Percentiles rank a stretch among this genome's conserved stretches.
These are phyloP conservation scores for Prosopocoilus inquinatus DNA, from an alignment of 2,888 invertebrate species.

Conservation along the genomic window DNA sequence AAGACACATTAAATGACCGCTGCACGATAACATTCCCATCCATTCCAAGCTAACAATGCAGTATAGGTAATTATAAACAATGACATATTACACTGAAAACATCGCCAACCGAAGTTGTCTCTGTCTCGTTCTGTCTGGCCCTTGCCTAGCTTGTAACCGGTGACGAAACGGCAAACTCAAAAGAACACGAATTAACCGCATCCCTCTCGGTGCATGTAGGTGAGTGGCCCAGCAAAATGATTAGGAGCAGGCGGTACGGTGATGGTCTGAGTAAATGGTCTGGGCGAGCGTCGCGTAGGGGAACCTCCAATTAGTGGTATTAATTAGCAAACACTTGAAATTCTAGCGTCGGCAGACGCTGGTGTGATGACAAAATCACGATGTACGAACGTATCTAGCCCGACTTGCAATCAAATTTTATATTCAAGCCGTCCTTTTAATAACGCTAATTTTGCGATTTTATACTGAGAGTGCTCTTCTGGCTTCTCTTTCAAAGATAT, in stretches of 20 bases:
- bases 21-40: too few species aligned
- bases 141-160: background rate
- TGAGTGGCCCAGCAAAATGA: constrained; percentile 9
- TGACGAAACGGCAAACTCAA: constrained; percentile 12
- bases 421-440: constrained; percentile 32
- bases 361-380: constrained; percentile 18
- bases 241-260: background rate
- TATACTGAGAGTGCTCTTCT: constrained; percentile 7
- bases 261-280: constrained; percentile 13
- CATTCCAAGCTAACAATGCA: constrained; percentile 5
- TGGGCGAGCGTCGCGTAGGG: constrained; percentile 36
- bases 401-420: constrained; percentile 32
- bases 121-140: background rate
- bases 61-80: constrained; percentile 13
- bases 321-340: constrained; percentile 51
- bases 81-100: constrained; percentile 13
- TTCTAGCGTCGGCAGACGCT: constrained; percentile 40
- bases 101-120: constrained; percentile 9
- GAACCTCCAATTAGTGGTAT: constrained; percentile 51
- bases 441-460: constrained; percentile 29
- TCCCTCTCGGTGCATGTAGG: constrained; percentile 17
- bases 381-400: constrained; percentile 20
- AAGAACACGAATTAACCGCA: constrained; percentile 17
- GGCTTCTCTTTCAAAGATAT: background rate
- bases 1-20: too few species aligned